Evolutionary conservation across 1,140 invertebrate genomes (phyloP), one percentile per base, ranked within the genome.

Genomic region (Tetramorium parvispinum): DNA sequence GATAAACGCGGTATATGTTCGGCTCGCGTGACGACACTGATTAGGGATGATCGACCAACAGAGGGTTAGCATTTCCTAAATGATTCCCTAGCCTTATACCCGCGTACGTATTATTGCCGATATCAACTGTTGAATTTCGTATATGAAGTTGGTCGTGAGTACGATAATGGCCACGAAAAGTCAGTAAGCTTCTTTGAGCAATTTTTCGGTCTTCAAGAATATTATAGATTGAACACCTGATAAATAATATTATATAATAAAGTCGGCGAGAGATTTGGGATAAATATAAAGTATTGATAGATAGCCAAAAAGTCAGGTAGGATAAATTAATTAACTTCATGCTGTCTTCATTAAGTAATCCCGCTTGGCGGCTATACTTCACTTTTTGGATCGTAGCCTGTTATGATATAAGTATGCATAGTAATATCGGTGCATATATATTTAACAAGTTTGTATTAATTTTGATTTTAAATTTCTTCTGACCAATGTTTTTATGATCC

Each of bases 11-110:
- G 68, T 81, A 86, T 85, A 83, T 82, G 89, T 75, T 89, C 37
- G 66, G 73, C 76, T 94, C 59, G 92, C 93, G 93, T 93, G 93
- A 94, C 91, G 88, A 86, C 68, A 87, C 87, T 92, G 90, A 93
- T 94, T 93, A 93, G 86, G 86, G 88, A 88, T 88, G 87, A 88
- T 90, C 88, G 88, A 91, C 66, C 73, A 89, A 86, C 75, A 77
- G 78, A 68, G 46, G 70, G 59, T 86, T 86, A 87, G 68, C 51
- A 70, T 77, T 70, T 87, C 78, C 32, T 55, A 71, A 85, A 59
- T 46, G 61, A 51, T 53, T 71, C 77, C 5, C 21, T 68, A 51
- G 27, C 59, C 16, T 55, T n/a, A 18, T 76, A 70, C 16, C 55
- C 8, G 24, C 66, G 49, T 24, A n/a, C 18, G 13, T 66, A 40